A percentile compares a stretch with the other conserved stretches of the same genome.
Evolutionary conservation across 2,888 invertebrate species (phyloP).

Genomic region (Melieria picta): DNA sequence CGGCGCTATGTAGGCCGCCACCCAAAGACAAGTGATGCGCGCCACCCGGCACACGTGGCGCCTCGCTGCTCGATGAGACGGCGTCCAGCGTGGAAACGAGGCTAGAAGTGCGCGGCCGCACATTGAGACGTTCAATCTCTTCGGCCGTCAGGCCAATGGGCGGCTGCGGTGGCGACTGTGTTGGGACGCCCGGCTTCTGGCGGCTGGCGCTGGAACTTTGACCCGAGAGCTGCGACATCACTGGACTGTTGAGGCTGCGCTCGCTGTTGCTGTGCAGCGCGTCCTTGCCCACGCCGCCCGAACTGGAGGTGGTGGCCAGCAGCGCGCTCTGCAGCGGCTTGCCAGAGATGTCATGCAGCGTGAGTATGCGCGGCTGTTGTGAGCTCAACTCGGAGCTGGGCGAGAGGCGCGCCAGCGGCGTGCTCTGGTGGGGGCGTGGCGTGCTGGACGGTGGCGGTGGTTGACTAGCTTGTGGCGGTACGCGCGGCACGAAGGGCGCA

Average conservation of each 20-base stretch:
- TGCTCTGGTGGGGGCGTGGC: constrained; percentile 84
- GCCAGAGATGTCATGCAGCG: constrained; percentile 91
- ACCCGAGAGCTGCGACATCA: constrained; percentile 90
- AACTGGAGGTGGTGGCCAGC: constrained; percentile 88
- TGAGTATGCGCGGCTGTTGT: constrained; percentile 91
- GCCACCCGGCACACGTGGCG: constrained; percentile 75
- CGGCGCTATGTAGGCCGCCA: constrained; percentile 74
- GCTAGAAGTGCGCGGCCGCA: constrained; percentile 87
- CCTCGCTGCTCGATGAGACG: constrained; percentile 90
- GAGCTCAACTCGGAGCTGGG: constrained; percentile 92
- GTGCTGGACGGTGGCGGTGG: constrained; percentile 73
- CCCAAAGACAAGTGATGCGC: constrained; percentile 77
- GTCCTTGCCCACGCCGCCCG: constrained; percentile 88
- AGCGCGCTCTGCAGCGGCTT: constrained; percentile 90
- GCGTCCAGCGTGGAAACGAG: constrained; percentile 92
- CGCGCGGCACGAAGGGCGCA: constrained; percentile 78
- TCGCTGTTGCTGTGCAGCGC: constrained; percentile 92
- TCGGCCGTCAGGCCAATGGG: constrained; percentile 91
- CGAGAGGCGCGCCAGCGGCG: constrained; percentile 88
- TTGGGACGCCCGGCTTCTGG: constrained; percentile 75
- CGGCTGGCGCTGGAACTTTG: constrained; percentile 84
- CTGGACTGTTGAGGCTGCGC: constrained; percentile 89
- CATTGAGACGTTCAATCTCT: constrained; percentile 90
- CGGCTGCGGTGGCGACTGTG: constrained; percentile 77
- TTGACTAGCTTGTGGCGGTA: constrained; percentile 76